Evolutionary conservation across 2,113 vertebrate species (phyloP).

Genomic region (Malurus elegans): DNA sequence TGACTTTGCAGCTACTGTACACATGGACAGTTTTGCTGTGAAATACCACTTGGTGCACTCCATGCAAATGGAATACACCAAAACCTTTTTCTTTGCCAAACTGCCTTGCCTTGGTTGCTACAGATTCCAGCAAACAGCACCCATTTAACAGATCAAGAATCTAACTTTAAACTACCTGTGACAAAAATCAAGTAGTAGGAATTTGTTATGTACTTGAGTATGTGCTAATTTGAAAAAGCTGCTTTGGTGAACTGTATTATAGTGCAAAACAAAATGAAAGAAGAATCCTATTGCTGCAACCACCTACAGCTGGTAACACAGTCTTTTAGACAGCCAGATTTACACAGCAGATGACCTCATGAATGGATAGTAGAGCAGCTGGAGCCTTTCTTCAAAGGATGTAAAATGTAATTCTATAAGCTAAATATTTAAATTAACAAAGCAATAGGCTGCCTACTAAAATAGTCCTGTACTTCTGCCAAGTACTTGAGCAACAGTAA

Average conservation of each 20-base stretch:
- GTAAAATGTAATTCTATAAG: background rate
- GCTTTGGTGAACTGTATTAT: background rate
- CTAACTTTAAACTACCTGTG: background rate
- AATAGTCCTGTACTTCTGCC: background rate
- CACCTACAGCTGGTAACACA: background rate
- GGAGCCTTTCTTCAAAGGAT: background rate
- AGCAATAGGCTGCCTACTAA: background rate
- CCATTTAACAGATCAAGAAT: background rate
- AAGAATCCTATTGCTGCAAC: background rate
- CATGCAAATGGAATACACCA: background rate
- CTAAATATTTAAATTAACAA: conserved; percentile 23
- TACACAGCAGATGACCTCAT: background rate
- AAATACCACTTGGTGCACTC: background rate
- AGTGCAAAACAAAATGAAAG: background rate
- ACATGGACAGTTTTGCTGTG: background rate
- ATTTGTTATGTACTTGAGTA: background rate
- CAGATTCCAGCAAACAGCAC: background rate
- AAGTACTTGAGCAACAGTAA: conserved; percentile 16
- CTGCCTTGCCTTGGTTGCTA: background rate
- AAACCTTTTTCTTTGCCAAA: background rate
- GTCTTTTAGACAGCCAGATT: background rate
- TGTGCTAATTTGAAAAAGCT: background rate
- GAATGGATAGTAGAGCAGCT: background rate
- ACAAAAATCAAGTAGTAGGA: background rate
- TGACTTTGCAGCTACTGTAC: background rate